Conservation (phyloP, 2,113 vertebrate genomes). For the Rhinopithecus roxellana region DNA sequence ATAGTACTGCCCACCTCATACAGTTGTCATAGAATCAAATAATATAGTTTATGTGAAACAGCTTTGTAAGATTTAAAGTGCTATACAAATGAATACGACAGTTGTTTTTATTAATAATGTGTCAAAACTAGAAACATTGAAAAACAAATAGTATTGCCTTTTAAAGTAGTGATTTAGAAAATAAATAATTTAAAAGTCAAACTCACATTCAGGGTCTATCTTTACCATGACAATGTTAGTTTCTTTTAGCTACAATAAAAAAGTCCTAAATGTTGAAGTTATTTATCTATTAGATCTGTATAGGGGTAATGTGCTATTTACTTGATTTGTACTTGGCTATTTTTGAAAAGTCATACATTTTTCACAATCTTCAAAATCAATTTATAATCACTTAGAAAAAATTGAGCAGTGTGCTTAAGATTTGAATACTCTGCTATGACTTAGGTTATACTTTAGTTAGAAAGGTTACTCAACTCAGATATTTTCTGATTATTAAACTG, state of each 20-base stretch:
- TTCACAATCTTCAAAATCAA: slow-evolving; percentile 62
- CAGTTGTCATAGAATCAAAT: not conserved
- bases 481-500: slow-evolving; percentile 14
- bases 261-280: not conserved
- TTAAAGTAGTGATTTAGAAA: not conserved
- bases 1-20: not conserved
- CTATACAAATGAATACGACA: not conserved
- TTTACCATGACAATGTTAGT: not conserved
- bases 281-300: not conserved
- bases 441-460: not conserved
- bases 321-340: not conserved
- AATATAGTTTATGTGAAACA: not conserved
- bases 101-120: not conserved
- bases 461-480: not conserved
- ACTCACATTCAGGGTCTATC: not conserved
- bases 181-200: not conserved
- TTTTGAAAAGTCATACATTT: slow-evolving; percentile 31
- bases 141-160: not conserved
- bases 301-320: not conserved
- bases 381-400: not conserved
- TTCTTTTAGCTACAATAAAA: not conserved
- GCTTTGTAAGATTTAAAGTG: slow-evolving; percentile 23
- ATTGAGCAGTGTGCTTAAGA: not conserved
- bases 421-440: not conserved
- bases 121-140: not conserved